phyloP scores from a whole-genome alignment of 2,888 invertebrate genomes.

The Sphecodes monilicornis region DNA sequence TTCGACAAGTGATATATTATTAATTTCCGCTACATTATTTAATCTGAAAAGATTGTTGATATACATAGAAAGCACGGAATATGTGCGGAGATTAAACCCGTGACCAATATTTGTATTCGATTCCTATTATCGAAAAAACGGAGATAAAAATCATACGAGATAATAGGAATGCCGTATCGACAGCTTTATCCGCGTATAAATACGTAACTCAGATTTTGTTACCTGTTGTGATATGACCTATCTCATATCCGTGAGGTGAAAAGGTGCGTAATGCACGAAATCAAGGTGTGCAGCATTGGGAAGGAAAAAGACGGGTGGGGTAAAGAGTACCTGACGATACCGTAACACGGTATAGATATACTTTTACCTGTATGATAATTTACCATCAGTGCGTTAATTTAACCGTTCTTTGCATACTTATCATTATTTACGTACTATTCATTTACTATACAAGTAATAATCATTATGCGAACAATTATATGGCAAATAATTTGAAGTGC shows the following conservation, averaged over 20 bases:
- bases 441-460: neutral
- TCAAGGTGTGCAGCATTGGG: slow-evolving; percentile 62
- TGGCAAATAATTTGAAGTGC: neutral
- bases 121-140: slow-evolving; percentile 15
- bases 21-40: slow-evolving; percentile 4
- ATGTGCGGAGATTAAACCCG: slow-evolving; percentile 14
- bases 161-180: slow-evolving; percentile 20
- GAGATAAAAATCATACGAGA: neutral
- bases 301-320: slow-evolving; percentile 51
- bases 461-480: neutral
- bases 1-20: neutral
- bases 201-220: slow-evolving; percentile 40
- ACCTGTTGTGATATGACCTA: slow-evolving; percentile 74
- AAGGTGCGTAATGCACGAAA: slow-evolving; percentile 71
- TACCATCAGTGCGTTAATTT: slow-evolving; percentile 31
- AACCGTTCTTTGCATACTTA: neutral
- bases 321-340: slow-evolving; percentile 40
- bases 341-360: slow-evolving; percentile 35
- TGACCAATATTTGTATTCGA: slow-evolving; percentile 22
- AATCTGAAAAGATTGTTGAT: slow-evolving; percentile 9
- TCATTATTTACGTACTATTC: neutral
- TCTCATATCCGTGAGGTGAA: slow-evolving; percentile 75
- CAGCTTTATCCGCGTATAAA: slow-evolving; percentile 20
- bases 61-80: slow-evolving; percentile 2
- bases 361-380: slow-evolving; percentile 32